Base-by-base conservation (phyloP, 2,113 vertebrate genomes). In the Mellivora capensis region DNA sequence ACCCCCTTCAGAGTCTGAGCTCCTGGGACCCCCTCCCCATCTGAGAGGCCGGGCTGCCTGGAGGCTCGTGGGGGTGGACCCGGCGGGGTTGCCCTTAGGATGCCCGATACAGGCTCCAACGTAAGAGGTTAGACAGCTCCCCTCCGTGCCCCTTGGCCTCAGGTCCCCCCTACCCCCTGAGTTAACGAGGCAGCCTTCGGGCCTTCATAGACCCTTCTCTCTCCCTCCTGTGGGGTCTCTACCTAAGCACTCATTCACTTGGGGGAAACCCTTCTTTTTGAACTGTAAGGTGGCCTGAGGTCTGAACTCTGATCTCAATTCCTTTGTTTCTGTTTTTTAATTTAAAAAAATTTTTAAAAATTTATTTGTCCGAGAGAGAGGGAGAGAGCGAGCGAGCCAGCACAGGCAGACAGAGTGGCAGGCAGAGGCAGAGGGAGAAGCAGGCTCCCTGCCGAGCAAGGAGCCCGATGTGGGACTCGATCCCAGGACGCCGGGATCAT, bases 51-150 rank as follows among this genome's bases (percentile, higher is more conserved):
- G 12, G 67, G 82, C 31, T 47, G 13, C 62, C 2, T 29, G 52
- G 27, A 25, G 21, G 64, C 61, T 20, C 13, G 42, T 21, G 42
- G 4, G 23, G 47, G 47, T 21, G 6, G n/a, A 34, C 15, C 10
- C 4, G 17, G 71, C 3, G 4, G 1, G 21, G 39, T 11, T 37
- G 9, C 23, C 64, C 29, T 82, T 6, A 62, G n/a, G 39, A 34
- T 0, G 37, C 31, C 23, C 17, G 2, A 2, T 17, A 2, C 3
- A 20, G n/a, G 54, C 67, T 39, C 57, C 29, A n/a, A 2, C 27
- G 25, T 31, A 37, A 37, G 39, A 52, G 31, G 25, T 47, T 4
- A 9, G 62, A 25, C 27, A 6, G 2, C 7, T 29, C 39, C 18
- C 27, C 25, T 62, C 47, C 13, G 1, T 10, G 74, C 44, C 6